These are phyloP conservation scores for Lymantria monacha DNA, from an alignment of 2,888 invertebrate species.

Conservation along the genomic window DNA sequence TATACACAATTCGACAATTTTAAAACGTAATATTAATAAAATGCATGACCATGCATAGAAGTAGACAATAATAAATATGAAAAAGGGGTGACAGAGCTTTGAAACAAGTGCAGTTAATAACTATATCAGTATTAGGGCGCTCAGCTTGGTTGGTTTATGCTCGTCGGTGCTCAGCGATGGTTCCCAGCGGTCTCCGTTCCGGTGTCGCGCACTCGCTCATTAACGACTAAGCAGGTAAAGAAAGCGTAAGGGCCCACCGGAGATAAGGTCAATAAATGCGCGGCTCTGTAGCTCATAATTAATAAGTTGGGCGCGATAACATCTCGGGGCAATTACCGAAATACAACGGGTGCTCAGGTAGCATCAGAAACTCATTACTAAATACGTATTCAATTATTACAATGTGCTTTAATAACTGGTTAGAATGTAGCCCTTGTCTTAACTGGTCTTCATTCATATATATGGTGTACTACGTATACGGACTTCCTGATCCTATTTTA, in stretches of 20 bases:
- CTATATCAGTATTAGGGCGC: conserved; percentile 29
- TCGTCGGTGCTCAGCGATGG: conserved; percentile 21
- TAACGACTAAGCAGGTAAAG: conserved; percentile 60
- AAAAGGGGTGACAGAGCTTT: conserved; percentile 24
- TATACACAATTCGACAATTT: too few species aligned
- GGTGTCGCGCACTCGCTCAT: conserved; percentile 59
- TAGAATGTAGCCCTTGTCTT: background rate
- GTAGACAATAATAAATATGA: conserved; percentile 23
- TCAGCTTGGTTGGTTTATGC: conserved; percentile 1
- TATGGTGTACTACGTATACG: background rate
- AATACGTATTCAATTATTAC: conserved; percentile 52
- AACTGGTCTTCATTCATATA: background rate
- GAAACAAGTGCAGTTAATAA: conserved; percentile 26
- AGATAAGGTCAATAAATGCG: conserved; percentile 78
- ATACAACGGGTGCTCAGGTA: conserved; percentile 50
- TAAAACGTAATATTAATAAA: conserved; percentile 15
- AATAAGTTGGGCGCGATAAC: conserved; percentile 64
- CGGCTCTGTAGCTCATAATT: conserved; percentile 67
- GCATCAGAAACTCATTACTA: conserved; percentile 52
- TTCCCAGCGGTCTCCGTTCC: conserved; percentile 59
- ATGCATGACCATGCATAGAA: conserved; percentile 13
- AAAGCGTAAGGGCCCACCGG: conserved; percentile 69
- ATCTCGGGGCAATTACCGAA: conserved; percentile 67
- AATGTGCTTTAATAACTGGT: conserved; percentile 41
- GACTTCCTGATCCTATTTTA: background rate